Evolutionary conservation across 2,113 vertebrate species (phyloP), one percentile per base, ranked within the genome.

Genomic region (Nibea albiflora): DNA sequence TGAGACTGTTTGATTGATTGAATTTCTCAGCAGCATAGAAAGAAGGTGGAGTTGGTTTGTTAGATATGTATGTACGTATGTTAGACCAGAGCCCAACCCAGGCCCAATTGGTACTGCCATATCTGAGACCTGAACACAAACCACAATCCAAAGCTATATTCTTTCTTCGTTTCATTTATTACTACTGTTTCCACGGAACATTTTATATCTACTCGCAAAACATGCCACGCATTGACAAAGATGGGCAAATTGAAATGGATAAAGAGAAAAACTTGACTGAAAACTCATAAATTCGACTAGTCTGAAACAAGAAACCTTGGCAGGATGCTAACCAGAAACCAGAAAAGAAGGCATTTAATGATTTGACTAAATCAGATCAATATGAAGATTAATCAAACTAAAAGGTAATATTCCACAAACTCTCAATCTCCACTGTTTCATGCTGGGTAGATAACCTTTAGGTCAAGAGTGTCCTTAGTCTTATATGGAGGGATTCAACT

Each of bases 11-110:
- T 72, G 22, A 67, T 70, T 72, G 22, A 67, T 8, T 17, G n/a
- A 72, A 28, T 26, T 61, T 22, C 44, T 71, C 35, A 79, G 39
- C 57, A 64, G 20, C 20, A 28, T 62, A 68, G 78, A 76, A 31
- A 66, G 10, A 53, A 68, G 22, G 52, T 31, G 4, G 49, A 73
- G 49, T 26, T 28, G 20, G 50, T 69, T 42, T n/a, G n/a, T n/a
- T n/a, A n/a, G n/a, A n/a, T n/a, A n/a, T n/a, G n/a, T n/a, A n/a
- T n/a, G n/a, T n/a, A n/a, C 44, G 26, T 60, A 20, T 35, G 16
- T 50, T 17, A 57, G 39, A 56, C 19, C 2, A 26, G 73, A 52
- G 6, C 17, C 19, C 28, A 14, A 19, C 5, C 3, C 19, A 35
- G 50, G 24, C 8, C 22, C 15, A 1, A 28, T 4, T 19, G 39